phyloP scores from a whole-genome alignment of 1,140 invertebrate species.

The Phthorimaea operculella region DNA sequence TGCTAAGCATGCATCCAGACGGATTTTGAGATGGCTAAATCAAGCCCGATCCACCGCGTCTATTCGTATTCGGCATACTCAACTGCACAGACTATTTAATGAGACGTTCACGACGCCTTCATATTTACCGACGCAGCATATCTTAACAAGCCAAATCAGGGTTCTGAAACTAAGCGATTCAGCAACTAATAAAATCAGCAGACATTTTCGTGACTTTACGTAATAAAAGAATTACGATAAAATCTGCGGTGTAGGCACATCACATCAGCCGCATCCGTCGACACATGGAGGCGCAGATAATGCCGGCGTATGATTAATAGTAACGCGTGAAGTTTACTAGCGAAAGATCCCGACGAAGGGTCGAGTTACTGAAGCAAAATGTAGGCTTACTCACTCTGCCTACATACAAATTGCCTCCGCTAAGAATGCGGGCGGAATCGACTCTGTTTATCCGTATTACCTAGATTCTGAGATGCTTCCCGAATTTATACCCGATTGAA shows the following conservation, averaged over 20 bases:
- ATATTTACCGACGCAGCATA: not conserved
- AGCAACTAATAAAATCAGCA: no score
- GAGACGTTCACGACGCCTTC: not conserved
- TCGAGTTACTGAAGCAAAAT: constrained; percentile 20
- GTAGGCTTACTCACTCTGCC: constrained; percentile 30
- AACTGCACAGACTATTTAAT: constrained; percentile 1
- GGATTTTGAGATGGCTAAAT: not conserved
- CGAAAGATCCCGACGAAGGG: constrained; percentile 20
- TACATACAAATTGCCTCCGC: constrained; percentile 42
- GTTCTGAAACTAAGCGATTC: no score
- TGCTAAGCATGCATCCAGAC: not conserved
- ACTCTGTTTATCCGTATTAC: constrained; percentile 25
- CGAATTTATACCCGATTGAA: constrained; percentile 11
- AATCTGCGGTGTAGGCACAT: not conserved
- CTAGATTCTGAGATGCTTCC: constrained; percentile 15
- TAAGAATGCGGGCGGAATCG: constrained; percentile 25
- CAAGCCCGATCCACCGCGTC: not conserved
- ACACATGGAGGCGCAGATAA: constrained; percentile 28
- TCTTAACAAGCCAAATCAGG: no score
- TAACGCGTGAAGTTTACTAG: constrained; percentile 21
- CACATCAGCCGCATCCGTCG: constrained; percentile 15
- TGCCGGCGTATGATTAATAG: constrained; percentile 42
- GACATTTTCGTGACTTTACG: no score
- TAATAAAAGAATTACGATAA: no score
- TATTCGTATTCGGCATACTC: not conserved